These are phyloP conservation scores for Neopelma chrysocephalum DNA, from an alignment of 2,797 vertebrate genomes.

Conservation along the genomic window DNA sequence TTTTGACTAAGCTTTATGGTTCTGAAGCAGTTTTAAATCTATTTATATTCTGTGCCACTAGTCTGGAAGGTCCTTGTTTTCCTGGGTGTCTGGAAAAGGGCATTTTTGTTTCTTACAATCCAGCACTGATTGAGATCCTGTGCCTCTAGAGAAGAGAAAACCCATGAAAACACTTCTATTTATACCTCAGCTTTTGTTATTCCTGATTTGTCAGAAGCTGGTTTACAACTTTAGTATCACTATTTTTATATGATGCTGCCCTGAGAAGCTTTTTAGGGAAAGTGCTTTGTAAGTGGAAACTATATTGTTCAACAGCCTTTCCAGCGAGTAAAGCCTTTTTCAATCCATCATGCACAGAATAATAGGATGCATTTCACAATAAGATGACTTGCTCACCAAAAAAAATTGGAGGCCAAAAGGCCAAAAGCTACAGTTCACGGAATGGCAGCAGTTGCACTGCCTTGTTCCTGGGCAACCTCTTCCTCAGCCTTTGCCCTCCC, in stretches of 20 bases:
- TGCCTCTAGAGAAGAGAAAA: conserved; percentile 40
- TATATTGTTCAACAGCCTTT: conserved; percentile 62
- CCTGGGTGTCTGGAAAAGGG: conserved; percentile 50
- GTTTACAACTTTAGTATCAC: conserved; percentile 68
- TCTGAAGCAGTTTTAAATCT: conserved; percentile 35
- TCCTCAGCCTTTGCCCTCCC: background rate
- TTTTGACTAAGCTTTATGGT: conserved; percentile 6
- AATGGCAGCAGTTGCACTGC: background rate
- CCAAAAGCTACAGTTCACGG: conserved; percentile 22
- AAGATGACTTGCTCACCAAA: conserved; percentile 51
- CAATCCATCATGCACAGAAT: conserved; percentile 47
- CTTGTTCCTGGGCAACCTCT: background rate
- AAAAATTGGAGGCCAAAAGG: conserved; percentile 25
- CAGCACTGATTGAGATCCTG: conserved; percentile 31
- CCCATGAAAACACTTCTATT: conserved; percentile 63
- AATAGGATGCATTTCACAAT: conserved; percentile 53
- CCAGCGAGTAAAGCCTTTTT: conserved; percentile 61
- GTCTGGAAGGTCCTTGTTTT: conserved; percentile 36
- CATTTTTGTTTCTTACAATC: conserved; percentile 52
- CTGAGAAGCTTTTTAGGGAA: conserved; percentile 70
- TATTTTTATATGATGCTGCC: conserved; percentile 69
- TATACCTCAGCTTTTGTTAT: conserved; percentile 71
- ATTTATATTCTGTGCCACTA: conserved; percentile 24
- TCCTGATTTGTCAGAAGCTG: conserved; percentile 67
- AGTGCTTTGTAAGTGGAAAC: conserved; percentile 75